Evolutionary conservation across 1,140 invertebrate species (phyloP), one percentile per base, ranked within the genome.

Genomic region (Tetramorium alpestre): DNA sequence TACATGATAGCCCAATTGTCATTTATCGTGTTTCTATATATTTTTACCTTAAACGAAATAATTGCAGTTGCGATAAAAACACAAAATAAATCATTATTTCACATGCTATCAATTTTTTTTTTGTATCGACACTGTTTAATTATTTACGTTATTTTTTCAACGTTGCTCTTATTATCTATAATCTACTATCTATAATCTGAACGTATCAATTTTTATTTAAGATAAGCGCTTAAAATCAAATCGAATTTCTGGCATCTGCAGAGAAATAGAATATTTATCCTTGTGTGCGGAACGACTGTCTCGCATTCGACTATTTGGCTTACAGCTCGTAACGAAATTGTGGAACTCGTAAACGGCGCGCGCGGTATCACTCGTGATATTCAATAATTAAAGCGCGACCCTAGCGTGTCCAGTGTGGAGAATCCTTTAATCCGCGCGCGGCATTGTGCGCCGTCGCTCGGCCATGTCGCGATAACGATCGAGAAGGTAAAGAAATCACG

Each of bases 401-500:
- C 76, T 16, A 18, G 49, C 47, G 75, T 80, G 60, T 25, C 62
- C 47, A 58, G 73, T 75, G 77, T 87, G 89, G 72, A 72, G 86
- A 90, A 87, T 90, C 85, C 88, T 87, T 89, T 89, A 82, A 87
- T 56, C 58, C n/a, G 28, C 16, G 18, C 8, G 22, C 25, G 65
- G 72, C 73, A 72, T 65, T 65, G 70, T 82, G 64, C 76, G 75
- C 75, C 54, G 73, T 18, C 78, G 80, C 41, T 88, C 67, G 70
- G 72, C 67, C 89, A 76, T 90, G 88, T 90, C 67, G 80, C 75
- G 89, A 90, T 90, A 90, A 80, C 88, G 89, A 90, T 90, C 89
- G 62, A 47, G 33, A 65, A 75, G 64, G 72, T 64, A 90, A 90
- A 90, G 89, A 90, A 89, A 90, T 90, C 89, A 85, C 86, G 88